phyloP scores from a whole-genome alignment of 1,140 invertebrate genomes.

The Cepaea nemoralis region DNA sequence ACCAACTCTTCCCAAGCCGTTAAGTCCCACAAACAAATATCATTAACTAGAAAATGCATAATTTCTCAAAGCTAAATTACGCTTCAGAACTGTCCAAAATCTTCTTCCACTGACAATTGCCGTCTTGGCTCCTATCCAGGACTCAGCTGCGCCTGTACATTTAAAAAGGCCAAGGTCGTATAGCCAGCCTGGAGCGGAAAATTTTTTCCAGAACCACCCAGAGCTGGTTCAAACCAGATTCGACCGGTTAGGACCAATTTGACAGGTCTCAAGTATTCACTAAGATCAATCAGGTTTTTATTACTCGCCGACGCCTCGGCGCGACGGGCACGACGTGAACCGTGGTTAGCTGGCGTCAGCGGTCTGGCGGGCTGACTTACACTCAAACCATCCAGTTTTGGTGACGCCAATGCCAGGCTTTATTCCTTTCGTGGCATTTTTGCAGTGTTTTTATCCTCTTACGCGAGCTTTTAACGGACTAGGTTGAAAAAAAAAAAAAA shows the following conservation, averaged over 20 bases:
- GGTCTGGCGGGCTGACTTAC: not conserved
- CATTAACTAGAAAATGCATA: no score
- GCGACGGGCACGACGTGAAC: not conserved
- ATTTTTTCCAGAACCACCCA: conserved; percentile 35
- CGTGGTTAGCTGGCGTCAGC: not conserved
- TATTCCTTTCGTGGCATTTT: not conserved
- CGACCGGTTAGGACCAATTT: conserved; percentile 34
- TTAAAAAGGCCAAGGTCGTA: conserved; percentile 4
- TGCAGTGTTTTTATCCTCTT: not conserved
- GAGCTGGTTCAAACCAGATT: conserved; percentile 44
- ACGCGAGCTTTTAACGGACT: no score
- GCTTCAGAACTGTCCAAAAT: no score
- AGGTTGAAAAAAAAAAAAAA: no score
- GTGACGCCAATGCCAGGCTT: not conserved
- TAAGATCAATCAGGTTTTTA: conserved; percentile 36
- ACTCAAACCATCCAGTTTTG: not conserved
- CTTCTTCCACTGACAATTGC: no score
- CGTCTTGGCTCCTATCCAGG: not conserved
- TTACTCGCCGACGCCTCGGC: conserved; percentile 20
- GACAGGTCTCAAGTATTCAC: conserved; percentile 13
- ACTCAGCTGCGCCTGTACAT: not conserved
- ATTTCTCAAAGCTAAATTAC: no score
- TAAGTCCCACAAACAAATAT: no score
- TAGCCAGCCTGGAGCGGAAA: conserved; percentile 19
- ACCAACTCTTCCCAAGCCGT: no score